Evolutionary conservation across 2,113 vertebrate genomes (phyloP).

Genomic region (Myrmecophaga tridactyla): DNA sequence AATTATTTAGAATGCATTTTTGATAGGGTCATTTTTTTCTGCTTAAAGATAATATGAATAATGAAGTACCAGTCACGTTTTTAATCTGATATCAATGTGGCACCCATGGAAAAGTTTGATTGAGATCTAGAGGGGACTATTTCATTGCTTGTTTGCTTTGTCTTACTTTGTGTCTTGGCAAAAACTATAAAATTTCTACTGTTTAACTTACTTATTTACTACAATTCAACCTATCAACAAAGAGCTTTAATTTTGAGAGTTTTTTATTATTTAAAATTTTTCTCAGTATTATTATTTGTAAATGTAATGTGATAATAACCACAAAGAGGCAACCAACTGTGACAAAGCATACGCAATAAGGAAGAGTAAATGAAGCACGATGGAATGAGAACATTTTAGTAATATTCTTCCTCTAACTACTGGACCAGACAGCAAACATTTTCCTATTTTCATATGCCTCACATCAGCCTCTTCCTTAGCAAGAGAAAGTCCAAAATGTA

Average conservation of each 20-base stretch:
- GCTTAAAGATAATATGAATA: conserved; percentile 1
- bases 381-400: neutral
- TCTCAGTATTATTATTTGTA: neutral
- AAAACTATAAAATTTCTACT: neutral
- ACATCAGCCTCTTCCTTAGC: neutral
- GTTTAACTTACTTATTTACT: conserved; percentile 2
- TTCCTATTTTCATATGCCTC: neutral
- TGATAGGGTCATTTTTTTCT: conserved; percentile 1
- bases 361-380: neutral
- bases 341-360: neutral
- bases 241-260: neutral
- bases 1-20: neutral
- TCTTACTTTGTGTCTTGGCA: neutral
- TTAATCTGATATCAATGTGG: neutral
- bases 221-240: neutral
- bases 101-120: neutral
- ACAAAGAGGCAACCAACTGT: neutral
- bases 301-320: neutral
- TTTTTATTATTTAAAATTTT: neutral
- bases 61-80: neutral
- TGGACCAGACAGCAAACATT: neutral
- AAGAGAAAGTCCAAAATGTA: conserved; percentile 17
- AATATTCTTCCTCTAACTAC: neutral
- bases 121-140: neutral
- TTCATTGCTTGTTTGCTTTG: neutral